Conservation (phyloP, 2,888 invertebrate genomes). For the Leucophenga montana region DNA sequence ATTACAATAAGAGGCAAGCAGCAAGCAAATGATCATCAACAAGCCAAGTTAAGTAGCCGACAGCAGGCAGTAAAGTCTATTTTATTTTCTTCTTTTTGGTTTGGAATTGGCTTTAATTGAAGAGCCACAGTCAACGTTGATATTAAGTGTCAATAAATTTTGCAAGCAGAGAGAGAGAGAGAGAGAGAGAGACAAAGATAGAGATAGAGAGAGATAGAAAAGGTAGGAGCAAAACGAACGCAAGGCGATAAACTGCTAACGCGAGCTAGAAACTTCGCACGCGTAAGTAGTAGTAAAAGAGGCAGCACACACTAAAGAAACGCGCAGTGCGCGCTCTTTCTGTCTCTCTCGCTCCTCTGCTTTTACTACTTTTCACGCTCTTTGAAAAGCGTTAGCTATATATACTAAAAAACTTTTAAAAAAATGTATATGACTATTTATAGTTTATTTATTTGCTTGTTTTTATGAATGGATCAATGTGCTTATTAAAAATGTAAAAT, state of each 20-base stretch:
- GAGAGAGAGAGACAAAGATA: too few species aligned
- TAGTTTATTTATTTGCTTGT: background rate
- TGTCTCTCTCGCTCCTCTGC: too few species aligned
- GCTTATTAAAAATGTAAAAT: slow-evolving; percentile 3
- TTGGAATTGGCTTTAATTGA: slow-evolving; percentile 56
- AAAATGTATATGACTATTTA: too few species aligned
- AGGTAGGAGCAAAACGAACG: too few species aligned
- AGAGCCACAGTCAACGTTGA: slow-evolving; percentile 60
- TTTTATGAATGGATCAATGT: slow-evolving; percentile 43
- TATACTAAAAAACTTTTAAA: too few species aligned
- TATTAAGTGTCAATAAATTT: slow-evolving; percentile 70
- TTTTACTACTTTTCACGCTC: too few species aligned
- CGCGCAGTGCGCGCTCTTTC: too few species aligned
- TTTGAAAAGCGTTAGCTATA: too few species aligned
- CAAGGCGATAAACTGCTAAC: too few species aligned
- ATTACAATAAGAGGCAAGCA: slow-evolving; percentile 8
- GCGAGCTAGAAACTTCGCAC: slow-evolving; percentile 1
- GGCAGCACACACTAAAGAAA: background rate
- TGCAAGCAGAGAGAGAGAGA: slow-evolving; percentile 44
- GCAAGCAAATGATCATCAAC: slow-evolving; percentile 12
- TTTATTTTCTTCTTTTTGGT: too few species aligned
- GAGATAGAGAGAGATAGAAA: too few species aligned
- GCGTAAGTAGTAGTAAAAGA: background rate
- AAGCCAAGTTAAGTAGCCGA: slow-evolving; percentile 21
- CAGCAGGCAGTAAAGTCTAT: background rate